Evolutionary conservation across 2,113 vertebrate genomes (phyloP).

Genomic region (Carassius gibelio): DNA sequence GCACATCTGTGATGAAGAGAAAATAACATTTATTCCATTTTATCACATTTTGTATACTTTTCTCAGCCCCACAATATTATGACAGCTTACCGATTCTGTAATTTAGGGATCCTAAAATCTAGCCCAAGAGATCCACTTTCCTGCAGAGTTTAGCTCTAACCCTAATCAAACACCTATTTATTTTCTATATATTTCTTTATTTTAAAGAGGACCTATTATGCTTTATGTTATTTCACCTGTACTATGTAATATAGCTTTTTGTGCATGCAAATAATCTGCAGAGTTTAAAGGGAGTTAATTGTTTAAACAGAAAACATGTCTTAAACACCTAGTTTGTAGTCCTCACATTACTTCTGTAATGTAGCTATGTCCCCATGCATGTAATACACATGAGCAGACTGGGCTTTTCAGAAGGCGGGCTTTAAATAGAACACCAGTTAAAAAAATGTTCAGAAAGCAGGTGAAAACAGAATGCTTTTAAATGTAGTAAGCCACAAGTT

Average conservation of each 20-base stretch:
- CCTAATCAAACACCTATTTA: neutral
- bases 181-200: neutral
- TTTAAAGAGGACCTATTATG: neutral
- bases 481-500: neutral
- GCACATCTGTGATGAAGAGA: neutral
- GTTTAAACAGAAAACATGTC: neutral
- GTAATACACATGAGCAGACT: too few relatives aligned
- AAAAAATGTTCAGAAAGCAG: too few relatives aligned
- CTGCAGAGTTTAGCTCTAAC: too few relatives aligned
- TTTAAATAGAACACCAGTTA: neutral
- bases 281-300: neutral
- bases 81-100: too few relatives aligned
- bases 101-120: too few relatives aligned
- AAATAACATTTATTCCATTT: neutral
- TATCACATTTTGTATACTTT: constrained; percentile 1
- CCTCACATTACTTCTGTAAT: neutral
- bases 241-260: neutral
- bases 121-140: too few relatives aligned
- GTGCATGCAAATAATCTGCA: neutral
- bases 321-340: neutral
- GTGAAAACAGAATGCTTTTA: neutral
- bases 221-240: neutral
- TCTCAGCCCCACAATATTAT: neutral
- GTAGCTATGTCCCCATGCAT: neutral
- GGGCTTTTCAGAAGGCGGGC: neutral